Conservation (phyloP, 1,140 invertebrate species). For the Eriocheir sinensis region DNA sequence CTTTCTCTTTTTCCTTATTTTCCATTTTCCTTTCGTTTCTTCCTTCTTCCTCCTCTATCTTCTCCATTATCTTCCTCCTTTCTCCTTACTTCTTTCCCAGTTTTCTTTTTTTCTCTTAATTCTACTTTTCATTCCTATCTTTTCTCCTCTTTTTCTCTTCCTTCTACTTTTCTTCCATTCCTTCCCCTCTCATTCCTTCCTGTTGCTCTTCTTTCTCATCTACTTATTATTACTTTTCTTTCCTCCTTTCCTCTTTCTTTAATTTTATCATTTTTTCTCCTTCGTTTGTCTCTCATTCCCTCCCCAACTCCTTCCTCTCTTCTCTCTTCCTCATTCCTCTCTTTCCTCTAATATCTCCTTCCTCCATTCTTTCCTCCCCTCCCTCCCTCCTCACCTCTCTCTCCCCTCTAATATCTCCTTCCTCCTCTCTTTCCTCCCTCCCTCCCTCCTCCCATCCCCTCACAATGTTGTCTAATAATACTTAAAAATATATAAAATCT, state of each 20-base stretch:
- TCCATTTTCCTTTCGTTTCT: background rate
- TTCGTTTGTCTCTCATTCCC: background rate
- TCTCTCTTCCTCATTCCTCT: background rate
- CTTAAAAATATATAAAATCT: too few relatives aligned
- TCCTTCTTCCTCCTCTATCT: background rate
- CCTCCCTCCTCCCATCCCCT: background rate
- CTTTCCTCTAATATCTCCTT: background rate
- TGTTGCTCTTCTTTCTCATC: background rate
- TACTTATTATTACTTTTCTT: background rate
- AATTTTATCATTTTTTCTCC: background rate
- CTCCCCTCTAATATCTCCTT: background rate
- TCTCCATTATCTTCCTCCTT: background rate
- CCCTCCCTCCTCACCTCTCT: background rate
- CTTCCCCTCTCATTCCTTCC: too few relatives aligned
- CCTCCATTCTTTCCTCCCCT: background rate
- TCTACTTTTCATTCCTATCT: too few relatives aligned
- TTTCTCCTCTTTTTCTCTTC: slow-evolving; percentile 32
- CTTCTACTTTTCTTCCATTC: background rate
- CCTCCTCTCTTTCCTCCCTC: background rate
- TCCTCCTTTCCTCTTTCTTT: background rate
- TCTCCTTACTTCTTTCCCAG: too few relatives aligned
- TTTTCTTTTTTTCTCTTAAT: too few relatives aligned
- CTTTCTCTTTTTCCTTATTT: background rate
- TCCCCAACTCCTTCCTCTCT: background rate
- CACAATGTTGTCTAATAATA: background rate